Conservation (phyloP, 1,140 invertebrate species). For the Brachionus calyciflorus region DNA sequence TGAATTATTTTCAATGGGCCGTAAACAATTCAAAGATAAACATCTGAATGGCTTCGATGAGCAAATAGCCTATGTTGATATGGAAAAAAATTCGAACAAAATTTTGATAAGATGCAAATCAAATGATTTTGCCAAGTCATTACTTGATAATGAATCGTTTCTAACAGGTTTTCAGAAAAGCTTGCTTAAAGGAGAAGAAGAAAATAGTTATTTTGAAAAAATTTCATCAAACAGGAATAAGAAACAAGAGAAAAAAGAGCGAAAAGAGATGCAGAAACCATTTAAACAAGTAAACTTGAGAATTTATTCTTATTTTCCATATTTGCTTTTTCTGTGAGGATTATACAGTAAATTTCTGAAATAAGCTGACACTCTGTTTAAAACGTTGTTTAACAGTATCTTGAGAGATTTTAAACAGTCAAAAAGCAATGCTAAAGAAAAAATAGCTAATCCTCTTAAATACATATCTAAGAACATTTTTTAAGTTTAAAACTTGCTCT, state of each 20-base stretch:
- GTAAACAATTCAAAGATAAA: slow-evolving; percentile 26
- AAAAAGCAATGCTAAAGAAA: too few relatives aligned
- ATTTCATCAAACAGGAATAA: slow-evolving; percentile 23
- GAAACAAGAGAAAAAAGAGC: slow-evolving; percentile 32
- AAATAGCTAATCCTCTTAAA: too few relatives aligned
- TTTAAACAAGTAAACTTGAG: background rate
- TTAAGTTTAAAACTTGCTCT: too few relatives aligned
- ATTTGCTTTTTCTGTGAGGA: too few relatives aligned
- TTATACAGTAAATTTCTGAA: too few relatives aligned
- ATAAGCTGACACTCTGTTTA: too few relatives aligned
- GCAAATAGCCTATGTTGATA: slow-evolving; percentile 28
- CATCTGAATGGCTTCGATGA: background rate
- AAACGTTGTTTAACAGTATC: too few relatives aligned
- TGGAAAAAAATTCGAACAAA: slow-evolving; percentile 33
- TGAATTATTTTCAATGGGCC: background rate
- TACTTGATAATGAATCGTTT: background rate
- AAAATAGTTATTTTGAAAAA: slow-evolving; percentile 30
- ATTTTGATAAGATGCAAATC: slow-evolving; percentile 24
- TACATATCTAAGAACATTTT: too few relatives aligned
- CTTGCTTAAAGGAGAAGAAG: slow-evolving; percentile 20
- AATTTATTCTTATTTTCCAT: background rate
- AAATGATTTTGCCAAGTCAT: background rate
- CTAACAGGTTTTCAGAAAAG: background rate
- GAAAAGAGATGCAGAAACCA: slow-evolving; percentile 2
- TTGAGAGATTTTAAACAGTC: too few relatives aligned